Evolutionary conservation across 2,113 vertebrate genomes (phyloP), one percentile per base, ranked within the genome.

Genomic region (Panthera uncia): DNA sequence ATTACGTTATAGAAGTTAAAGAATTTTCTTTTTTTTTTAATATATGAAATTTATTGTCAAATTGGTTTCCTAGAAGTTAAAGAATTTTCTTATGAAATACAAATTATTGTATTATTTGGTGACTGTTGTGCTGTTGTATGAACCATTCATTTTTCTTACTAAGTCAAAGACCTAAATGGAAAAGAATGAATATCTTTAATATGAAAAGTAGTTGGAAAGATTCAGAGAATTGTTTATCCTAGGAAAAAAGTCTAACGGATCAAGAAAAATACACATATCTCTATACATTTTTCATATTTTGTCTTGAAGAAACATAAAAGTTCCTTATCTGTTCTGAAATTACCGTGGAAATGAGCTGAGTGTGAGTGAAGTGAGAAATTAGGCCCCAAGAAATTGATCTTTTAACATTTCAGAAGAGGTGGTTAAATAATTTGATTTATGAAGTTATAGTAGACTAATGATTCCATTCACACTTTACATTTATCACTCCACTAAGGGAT

Each of bases 151-250:
- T 82, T 95, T 92, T 94, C 89, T 81, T 79, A 41, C 0, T 86
- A 21, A 79, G 55, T 85, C 69, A 92, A 97, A 97, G 41, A 89
- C n/a, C 25, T 91, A 69, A 85, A 21, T 91, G 50, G 41, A 94
- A 92, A 96, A 71, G 33, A n/a, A 90, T 89, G 79, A 86, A 38
- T 95, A 92, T 31, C 36, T 19, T 83, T 57, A 90, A 63, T 84
- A 25, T 63, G 93, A 66, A 83, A 96, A 55, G 25, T 83, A 94
- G 25, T 52, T 89, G 23, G 41, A 81, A 65, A 84, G 65, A 93
- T 96, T 94, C 81, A 83, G 29, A 95, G 68, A 84, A 83, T 91
- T 91, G 33, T 86, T 89, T 87, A 84, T 79, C 52, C 36, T 82
- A 55, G 76, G 50, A 63, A 57, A 48, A 38, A 19, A 61, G 38